Evolutionary conservation across 2,888 invertebrate species (phyloP), one percentile per base, ranked within the genome.

Genomic region (Aethes cnicana): DNA sequence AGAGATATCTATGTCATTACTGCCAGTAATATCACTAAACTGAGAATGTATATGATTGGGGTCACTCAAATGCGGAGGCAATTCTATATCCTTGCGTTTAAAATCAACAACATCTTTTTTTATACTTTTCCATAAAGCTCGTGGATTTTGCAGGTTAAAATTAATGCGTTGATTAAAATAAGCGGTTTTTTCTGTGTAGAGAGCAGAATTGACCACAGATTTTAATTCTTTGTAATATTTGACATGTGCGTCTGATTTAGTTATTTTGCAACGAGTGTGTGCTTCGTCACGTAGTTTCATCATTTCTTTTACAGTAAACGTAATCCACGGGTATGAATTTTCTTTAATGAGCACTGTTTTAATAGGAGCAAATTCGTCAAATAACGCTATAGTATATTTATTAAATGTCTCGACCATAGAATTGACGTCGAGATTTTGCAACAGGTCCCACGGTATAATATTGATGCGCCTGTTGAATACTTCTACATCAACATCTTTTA

Each of bases 101-200:
- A 17, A 8, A 35, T 21, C 26, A 6, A 32, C 28, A 1, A 20
- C 14, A 3, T 28, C 25, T 11, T 7, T 9, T 48, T 55, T 57
- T 2, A 57, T 12, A 21, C 56, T 54, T 41, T 55, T 57, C 59
- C 53, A 55, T 1, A 57, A 16, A 6, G n/a, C 9, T 3, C 36
- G 41, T 2, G 55, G 42, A 7, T 50, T 47, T 7, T 47, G 30
- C 2, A 41, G 14, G 6, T 54, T 33, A 5, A 14, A 17, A 16
- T 54, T 54, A 12, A 59, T 49, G 4, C 44, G 5, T 16, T 44
- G 12, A 7, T 53, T 18, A 47, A 54, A 56, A 37, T n/a, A n/a
- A n/a, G n/a, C n/a, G n/a, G n/a, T n/a, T n/a, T n/a, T n/a, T n/a
- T n/a, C n/a, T n/a, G n/a, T n/a, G n/a, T n/a, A n/a, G n/a, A n/a